phyloP scores from a whole-genome alignment of 2,113 vertebrate genomes.

The Sceloporus undulatus region DNA sequence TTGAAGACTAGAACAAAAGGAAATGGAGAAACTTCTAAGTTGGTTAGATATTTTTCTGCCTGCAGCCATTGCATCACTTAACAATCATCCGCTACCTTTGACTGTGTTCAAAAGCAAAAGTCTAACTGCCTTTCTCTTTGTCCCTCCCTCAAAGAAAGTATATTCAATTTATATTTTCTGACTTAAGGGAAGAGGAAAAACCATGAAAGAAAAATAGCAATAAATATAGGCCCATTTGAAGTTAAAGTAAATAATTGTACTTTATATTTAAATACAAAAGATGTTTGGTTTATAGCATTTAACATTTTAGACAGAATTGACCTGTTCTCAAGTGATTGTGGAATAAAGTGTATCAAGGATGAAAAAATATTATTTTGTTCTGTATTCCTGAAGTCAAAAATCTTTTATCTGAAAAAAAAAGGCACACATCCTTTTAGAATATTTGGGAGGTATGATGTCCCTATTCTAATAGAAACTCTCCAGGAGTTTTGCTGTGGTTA shows the following conservation, averaged over 20 bases:
- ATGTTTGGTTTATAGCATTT: neutral
- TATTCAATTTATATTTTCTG: conserved; percentile 48
- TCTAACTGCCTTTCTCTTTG: conserved; percentile 33
- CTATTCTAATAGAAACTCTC: neutral
- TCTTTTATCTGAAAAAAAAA: conserved; percentile 35
- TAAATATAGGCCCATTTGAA: conserved; percentile 9
- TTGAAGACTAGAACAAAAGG: conserved; percentile 44
- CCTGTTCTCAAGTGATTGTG: neutral
- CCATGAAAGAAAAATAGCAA: conserved; percentile 14
- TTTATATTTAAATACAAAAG: neutral
- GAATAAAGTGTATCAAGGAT: conserved; percentile 8
- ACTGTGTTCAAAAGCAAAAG: conserved; percentile 45
- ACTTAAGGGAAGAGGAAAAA: conserved; percentile 28
- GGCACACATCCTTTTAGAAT: neutral
- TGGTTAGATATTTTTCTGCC: conserved; percentile 13
- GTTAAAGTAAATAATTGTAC: conserved; percentile 11
- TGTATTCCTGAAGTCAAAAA: neutral
- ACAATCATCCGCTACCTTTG: conserved; percentile 22
- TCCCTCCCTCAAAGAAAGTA: neutral
- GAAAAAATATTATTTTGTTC: neutral
- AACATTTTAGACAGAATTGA: neutral
- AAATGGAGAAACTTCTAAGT: conserved; percentile 4
- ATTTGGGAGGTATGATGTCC: neutral
- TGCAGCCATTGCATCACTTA: conserved; percentile 6
- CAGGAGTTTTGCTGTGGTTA: neutral